Evolutionary conservation across 2,113 vertebrate genomes (phyloP).

Genomic region (Oplegnathus fasciatus): DNA sequence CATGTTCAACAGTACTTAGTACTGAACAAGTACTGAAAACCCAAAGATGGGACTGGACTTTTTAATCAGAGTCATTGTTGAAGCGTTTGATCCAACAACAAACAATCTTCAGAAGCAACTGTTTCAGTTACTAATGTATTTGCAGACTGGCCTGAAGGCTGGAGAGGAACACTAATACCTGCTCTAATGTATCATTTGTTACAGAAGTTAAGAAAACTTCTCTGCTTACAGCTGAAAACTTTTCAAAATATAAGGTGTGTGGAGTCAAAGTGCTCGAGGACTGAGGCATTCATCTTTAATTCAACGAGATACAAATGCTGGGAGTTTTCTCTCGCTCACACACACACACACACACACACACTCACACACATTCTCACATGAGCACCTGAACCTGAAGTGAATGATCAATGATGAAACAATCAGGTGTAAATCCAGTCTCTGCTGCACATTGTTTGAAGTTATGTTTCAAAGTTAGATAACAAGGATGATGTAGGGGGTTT

Average conservation of each 20-base stretch:
- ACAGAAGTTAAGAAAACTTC: background rate
- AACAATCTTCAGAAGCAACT: background rate
- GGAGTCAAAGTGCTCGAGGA: background rate
- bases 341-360: background rate
- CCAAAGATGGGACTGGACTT: background rate
- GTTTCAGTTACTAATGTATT: background rate
- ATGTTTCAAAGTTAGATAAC: background rate
- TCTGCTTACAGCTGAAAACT: background rate
- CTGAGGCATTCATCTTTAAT: constrained; percentile 11
- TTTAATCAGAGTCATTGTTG: background rate
- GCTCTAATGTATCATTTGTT: background rate
- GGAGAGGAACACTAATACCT: background rate
- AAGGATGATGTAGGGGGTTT: background rate
- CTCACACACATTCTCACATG: background rate
- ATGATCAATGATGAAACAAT: background rate
- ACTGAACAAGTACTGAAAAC: background rate
- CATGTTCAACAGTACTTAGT: no score
- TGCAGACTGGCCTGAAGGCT: background rate
- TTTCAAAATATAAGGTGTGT: background rate
- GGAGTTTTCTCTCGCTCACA: background rate
- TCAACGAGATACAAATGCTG: background rate
- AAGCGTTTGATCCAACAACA: background rate
- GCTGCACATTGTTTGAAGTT: background rate
- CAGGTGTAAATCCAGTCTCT: background rate
- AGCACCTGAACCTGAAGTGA: background rate